Conservation (phyloP, 2,888 invertebrate genomes). For the Melanotus villosus region DNA sequence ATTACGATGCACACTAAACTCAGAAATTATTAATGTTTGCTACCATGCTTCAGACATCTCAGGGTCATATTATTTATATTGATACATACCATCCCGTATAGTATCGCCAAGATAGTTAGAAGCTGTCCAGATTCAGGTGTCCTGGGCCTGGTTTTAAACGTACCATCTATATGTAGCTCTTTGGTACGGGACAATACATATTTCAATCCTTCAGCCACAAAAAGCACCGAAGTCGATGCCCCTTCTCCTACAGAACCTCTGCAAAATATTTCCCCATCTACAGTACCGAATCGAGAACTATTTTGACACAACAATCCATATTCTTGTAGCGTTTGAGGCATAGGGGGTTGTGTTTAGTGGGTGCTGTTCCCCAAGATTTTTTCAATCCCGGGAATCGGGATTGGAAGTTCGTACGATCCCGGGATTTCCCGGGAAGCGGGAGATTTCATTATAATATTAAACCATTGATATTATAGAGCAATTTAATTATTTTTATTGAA, state of each 20-base stretch:
- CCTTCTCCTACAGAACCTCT: constrained; percentile 1
- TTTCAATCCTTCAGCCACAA: neutral
- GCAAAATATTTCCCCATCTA: neutral
- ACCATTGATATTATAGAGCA: too few relatives aligned
- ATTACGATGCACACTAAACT: too few relatives aligned
- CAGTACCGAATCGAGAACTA: neutral
- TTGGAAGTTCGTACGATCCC: too few relatives aligned
- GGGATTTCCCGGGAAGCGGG: too few relatives aligned
- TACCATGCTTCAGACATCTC: too few relatives aligned
- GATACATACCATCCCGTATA: neutral
- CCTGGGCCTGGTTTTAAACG: neutral
- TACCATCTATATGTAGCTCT: neutral
- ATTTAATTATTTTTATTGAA: too few relatives aligned
- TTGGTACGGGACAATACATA: neutral
- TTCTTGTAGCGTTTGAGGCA: constrained; percentile 3
- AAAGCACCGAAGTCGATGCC: neutral
- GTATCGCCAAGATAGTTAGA: neutral
- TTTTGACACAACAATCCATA: neutral
- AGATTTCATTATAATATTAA: too few relatives aligned
- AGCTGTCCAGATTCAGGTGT: neutral
- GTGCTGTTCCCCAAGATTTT: too few relatives aligned
- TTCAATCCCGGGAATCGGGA: too few relatives aligned
- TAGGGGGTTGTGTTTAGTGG: neutral
- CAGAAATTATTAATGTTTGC: too few relatives aligned
- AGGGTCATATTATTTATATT: too few relatives aligned